Percentiles rank a stretch among this genome's conserved stretches.
phyloP scores from a whole-genome alignment of 2,797 vertebrate genomes.

The Avahi laniger region DNA sequence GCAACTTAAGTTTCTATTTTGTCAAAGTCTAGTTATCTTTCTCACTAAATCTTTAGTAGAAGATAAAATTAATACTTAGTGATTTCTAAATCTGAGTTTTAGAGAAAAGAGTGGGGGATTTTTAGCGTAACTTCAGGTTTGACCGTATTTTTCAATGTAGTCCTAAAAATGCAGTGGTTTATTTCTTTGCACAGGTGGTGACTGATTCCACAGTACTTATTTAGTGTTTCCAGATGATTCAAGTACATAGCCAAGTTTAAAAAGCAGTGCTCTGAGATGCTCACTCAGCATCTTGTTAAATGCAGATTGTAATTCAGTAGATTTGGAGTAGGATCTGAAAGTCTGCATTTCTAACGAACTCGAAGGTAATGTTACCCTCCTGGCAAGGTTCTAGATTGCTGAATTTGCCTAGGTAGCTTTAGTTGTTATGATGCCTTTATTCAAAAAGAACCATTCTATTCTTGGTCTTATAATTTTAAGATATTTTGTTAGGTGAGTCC shows the following conservation, averaged over 20 bases:
- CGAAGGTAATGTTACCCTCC: neutral
- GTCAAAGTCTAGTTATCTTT: constrained; percentile 27
- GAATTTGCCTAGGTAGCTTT: neutral
- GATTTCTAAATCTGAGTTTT: constrained; percentile 25
- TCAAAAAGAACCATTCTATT: constrained; percentile 32
- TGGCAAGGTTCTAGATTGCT: constrained; percentile 10
- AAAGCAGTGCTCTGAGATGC: neutral
- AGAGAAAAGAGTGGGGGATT: constrained; percentile 15
- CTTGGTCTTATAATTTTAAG: neutral
- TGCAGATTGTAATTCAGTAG: constrained; percentile 6
- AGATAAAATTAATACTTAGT: constrained; percentile 18
- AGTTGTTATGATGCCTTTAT: constrained; percentile 21
- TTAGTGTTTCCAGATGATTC: constrained; percentile 33
- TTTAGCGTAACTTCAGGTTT: neutral
- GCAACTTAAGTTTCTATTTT: neutral
- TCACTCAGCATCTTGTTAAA: neutral
- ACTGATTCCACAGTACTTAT: neutral
- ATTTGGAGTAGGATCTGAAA: neutral
- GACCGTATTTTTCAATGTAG: neutral
- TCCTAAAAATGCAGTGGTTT: constrained; percentile 24
- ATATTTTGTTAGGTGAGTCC: constrained; percentile 34
- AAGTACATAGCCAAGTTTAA: neutral
- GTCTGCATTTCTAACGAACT: constrained; percentile 27
- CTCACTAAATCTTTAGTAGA: constrained; percentile 16
- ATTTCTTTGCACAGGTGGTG: constrained; percentile 1